Base-by-base conservation (phyloP, 2,888 invertebrate species). In the Ectemnius cavifrons region DNA sequence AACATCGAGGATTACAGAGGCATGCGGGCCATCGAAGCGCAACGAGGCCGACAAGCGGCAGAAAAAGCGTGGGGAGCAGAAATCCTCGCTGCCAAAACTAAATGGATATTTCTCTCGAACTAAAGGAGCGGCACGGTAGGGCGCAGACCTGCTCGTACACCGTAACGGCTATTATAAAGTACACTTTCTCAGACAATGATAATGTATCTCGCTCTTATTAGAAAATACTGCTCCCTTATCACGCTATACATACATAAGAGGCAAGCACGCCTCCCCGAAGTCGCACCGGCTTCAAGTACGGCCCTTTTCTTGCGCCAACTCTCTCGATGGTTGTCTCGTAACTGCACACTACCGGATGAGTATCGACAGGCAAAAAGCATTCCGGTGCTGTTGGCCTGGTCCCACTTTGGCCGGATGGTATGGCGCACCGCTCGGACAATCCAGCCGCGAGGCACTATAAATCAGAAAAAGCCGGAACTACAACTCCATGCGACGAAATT, bases 401-500 rank as follows among this genome's bases (percentile, higher is more conserved):
- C 5, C 37, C 37, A 37, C 52, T 13, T 1, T 5, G 52, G 14
- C 16, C 52, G 52, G 13, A 6, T 52, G n/a, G n/a, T 14, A 2
- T 13, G 64, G 20, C 20, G 23, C 20, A 16, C 49, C 28, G 52
- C 63, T 59, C 37, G 71, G 71, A 67, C 68, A 62, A 16, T 18
- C 18, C 46, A 56, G 56, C 58, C 68, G 61, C 60, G 46, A 78
- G 74, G 61, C 74, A 60, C 63, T 78, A 81, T 79, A 78, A 81
- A 81, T 81, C 78, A 81, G 66, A 63, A 66, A 63, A 74, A 69
- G 37, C 37, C 72, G 63, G 62, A 46, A 5, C 49, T 71, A 56
- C 60, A 72, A 74, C 68, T 77, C 63, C 59, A 64, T 67, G 61
- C 49, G 67, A 71, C 71, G 66, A 81, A 76, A 81, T 78, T 81